Evolutionary conservation across 2,113 vertebrate genomes (phyloP).

Genomic region (Microtus richardsoni): DNA sequence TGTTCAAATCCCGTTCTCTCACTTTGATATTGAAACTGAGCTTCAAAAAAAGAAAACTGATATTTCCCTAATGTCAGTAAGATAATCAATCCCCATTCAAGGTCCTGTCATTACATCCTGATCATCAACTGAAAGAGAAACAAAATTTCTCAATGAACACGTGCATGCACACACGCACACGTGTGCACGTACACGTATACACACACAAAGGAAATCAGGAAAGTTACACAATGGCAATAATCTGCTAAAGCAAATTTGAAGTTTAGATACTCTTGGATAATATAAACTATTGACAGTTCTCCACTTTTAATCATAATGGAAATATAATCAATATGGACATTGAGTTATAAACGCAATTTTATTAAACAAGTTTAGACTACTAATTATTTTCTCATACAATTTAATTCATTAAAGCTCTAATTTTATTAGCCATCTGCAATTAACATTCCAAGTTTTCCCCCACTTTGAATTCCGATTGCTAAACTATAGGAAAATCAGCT

Average conservation of each 20-base stretch:
- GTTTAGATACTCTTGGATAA: not conserved
- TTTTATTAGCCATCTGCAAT: constrained; percentile 37
- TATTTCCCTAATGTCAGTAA: not conserved
- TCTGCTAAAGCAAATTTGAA: not conserved
- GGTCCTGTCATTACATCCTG: not conserved
- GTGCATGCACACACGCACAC: not conserved
- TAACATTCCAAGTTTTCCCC: not conserved
- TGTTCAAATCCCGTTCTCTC: not conserved
- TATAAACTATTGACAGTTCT: not conserved
- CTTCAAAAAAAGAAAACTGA: not conserved
- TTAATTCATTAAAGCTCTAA: constrained; percentile 26
- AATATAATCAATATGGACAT: not conserved
- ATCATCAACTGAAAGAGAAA: not conserved
- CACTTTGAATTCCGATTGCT: constrained; percentile 25
- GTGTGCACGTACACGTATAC: no score
- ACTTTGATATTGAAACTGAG: not conserved
- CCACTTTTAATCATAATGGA: constrained; percentile 34
- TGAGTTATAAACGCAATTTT: constrained; percentile 33
- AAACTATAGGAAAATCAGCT: constrained; percentile 35
- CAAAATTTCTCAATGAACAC: not conserved
- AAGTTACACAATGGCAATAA: not conserved
- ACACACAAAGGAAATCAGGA: not conserved
- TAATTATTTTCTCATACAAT: constrained; percentile 50
- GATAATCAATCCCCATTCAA: constrained; percentile 17
- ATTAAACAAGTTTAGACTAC: constrained; percentile 49